Percentiles rank a stretch among this genome's conserved stretches.
Conservation (phyloP, 1,140 invertebrate genomes). For the Phenacoccus solenopsis region DNA sequence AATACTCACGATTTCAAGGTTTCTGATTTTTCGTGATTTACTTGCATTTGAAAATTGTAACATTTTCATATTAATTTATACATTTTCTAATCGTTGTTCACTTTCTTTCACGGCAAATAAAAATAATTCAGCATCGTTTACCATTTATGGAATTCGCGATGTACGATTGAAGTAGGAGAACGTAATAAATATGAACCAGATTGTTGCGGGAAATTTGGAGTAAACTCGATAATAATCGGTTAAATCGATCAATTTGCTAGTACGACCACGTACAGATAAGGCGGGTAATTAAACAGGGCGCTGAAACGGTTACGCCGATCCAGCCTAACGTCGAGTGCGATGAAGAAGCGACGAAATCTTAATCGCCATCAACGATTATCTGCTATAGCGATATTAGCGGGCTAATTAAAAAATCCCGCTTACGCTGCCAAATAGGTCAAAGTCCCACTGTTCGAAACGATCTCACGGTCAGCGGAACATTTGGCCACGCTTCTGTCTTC, state of each 20-base stretch:
- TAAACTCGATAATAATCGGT: too few relatives aligned
- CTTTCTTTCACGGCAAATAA: too few relatives aligned
- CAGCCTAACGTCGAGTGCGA: not conserved
- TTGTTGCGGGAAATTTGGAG: too few relatives aligned
- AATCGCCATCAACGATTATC: not conserved
- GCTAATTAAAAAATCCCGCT: not conserved
- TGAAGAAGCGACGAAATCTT: not conserved
- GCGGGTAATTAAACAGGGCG: too few relatives aligned
- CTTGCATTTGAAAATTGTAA: not conserved
- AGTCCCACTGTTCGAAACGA: not conserved
- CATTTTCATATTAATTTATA: too few relatives aligned
- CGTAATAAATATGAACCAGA: too few relatives aligned
- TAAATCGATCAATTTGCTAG: too few relatives aligned
- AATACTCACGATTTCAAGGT: slow-evolving; percentile 1
- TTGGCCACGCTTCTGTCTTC: slow-evolving; percentile 11
- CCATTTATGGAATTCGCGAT: too few relatives aligned
- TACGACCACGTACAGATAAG: too few relatives aligned
- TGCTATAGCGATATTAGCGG: not conserved
- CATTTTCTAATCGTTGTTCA: too few relatives aligned
- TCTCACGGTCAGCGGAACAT: slow-evolving; percentile 10
- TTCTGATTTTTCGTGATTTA: not conserved
- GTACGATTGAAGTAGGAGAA: too few relatives aligned
- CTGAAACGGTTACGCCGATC: not conserved
- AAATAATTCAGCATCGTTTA: too few relatives aligned
- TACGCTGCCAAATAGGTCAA: slow-evolving; percentile 9